Evolutionary conservation across 2,888 invertebrate species (phyloP).

Genomic region (Temnothorax rugatulus): DNA sequence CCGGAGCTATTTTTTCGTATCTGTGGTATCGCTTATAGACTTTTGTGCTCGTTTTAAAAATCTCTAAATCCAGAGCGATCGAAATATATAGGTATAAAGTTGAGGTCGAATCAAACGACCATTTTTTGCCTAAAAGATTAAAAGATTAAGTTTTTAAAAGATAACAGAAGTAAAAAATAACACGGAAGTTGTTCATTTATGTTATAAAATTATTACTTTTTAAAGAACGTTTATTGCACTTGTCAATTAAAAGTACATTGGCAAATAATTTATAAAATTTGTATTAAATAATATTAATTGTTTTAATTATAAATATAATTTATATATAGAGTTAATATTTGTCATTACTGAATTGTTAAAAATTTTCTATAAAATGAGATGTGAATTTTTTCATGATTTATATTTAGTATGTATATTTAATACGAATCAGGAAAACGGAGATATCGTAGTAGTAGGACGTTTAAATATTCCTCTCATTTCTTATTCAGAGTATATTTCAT

Average conservation of each 20-base stretch:
- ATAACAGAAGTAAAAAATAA: too few relatives aligned
- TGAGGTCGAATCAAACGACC: not conserved
- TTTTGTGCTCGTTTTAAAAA: conserved; percentile 27
- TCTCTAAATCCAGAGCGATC: not conserved
- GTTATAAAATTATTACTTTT: not conserved
- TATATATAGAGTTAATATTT: not conserved
- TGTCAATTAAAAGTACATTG: not conserved
- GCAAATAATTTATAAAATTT: not conserved
- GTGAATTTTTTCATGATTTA: conserved; percentile 59
- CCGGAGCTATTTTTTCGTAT: conserved; percentile 26
- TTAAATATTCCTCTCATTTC: conserved; percentile 84
- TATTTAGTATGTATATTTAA: conserved; percentile 56
- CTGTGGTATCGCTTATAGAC: conserved; percentile 3
- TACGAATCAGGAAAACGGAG: conserved; percentile 47
- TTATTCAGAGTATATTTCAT: conserved; percentile 85
- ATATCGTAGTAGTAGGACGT: conserved; percentile 66
- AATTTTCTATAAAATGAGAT: not conserved
- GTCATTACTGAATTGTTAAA: not conserved
- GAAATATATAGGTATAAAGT: not conserved
- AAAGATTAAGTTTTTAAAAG: not conserved
- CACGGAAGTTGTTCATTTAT: not conserved
- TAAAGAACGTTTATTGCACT: not conserved
- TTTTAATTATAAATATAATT: not conserved
- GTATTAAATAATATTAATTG: not conserved
- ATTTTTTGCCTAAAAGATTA: not conserved